Conservation (phyloP, 2,113 vertebrate genomes). For the Cyanoderma ruficeps region DNA sequence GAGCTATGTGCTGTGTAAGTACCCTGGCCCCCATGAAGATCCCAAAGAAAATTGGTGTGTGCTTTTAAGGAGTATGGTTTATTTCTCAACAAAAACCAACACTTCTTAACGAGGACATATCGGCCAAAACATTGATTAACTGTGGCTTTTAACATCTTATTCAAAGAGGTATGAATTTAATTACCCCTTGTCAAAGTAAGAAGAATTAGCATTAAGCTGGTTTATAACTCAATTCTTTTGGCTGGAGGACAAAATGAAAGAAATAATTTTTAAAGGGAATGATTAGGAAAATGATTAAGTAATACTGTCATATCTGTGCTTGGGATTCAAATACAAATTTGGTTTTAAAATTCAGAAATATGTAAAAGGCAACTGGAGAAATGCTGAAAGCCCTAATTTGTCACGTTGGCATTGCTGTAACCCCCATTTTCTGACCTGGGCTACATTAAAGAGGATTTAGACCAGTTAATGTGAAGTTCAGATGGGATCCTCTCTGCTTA, state of each 20-base stretch:
- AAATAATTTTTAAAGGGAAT: background rate
- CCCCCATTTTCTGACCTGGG: background rate
- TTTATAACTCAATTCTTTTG: slow-evolving; percentile 44
- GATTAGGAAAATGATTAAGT: slow-evolving; percentile 13
- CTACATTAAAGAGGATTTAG: background rate
- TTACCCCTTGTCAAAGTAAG: slow-evolving; percentile 37
- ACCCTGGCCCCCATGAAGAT: background rate
- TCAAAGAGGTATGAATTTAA: slow-evolving; percentile 46
- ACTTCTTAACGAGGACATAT: slow-evolving; percentile 16
- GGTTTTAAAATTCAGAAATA: background rate
- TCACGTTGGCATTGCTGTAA: background rate
- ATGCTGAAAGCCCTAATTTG: background rate
- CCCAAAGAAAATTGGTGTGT: background rate
- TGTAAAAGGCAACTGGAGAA: background rate
- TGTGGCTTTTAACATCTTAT: slow-evolving; percentile 57
- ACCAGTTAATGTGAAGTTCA: background rate
- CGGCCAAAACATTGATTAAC: slow-evolving; percentile 11
- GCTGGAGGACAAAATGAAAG: slow-evolving; percentile 21
- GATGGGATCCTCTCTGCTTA: background rate
- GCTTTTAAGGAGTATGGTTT: background rate
- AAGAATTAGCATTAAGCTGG: slow-evolving; percentile 46
- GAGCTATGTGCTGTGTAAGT: slow-evolving; percentile 23
- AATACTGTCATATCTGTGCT: background rate
- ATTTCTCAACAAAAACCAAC: background rate
- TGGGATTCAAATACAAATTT: background rate